Evolutionary conservation across 2,888 invertebrate genomes (phyloP), one percentile per base, ranked within the genome.

Genomic region (Synanthedon andrenaeformis): DNA sequence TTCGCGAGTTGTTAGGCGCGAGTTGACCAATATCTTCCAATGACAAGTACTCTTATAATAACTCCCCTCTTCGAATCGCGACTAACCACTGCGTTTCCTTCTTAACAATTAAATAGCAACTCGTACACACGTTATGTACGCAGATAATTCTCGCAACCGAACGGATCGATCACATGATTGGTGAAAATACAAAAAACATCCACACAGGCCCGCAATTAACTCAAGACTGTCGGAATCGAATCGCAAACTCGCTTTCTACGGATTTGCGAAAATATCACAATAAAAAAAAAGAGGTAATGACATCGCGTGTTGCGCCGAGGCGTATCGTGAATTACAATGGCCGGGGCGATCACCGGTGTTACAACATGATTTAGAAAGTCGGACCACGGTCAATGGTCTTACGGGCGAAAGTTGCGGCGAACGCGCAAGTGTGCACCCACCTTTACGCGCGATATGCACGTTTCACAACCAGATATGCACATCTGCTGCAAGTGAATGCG

Each of bases 321-420:
- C 76, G 74, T 79, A 76, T 76, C 76, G 80, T 78, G 83, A 79
- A 80, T 81, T 79, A 82, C 84, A 83, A 82, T 82, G 72, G 77
- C 63, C 69, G 63, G 74, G 74, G 74, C 82, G 80, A 82, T 79
- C 80, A 76, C 77, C 76, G 77, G 56, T 68, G 77, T 86, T 86
- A 85, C 85, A 79, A 84, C 76, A 84, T 72, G 77, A 66, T 82
- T 84, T 85, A 85, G 87, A 87, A 87, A 87, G 87, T 79, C 73
- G 73, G 72, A 66, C 79, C 84, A 85, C 86, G 86, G 86, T 83
- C 86, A 82, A 76, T 74, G 82, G 82, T 79, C 86, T 67, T 74
- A 72, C 72, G 61, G 71, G 86, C 81, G 86, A 87, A 86, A 86
- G 84, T 85, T 80, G 69, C 60, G 65, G 69, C 60, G 65, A 55